Evolutionary conservation across 2,113 vertebrate species (phyloP).

Genomic region (Upupa epops): DNA sequence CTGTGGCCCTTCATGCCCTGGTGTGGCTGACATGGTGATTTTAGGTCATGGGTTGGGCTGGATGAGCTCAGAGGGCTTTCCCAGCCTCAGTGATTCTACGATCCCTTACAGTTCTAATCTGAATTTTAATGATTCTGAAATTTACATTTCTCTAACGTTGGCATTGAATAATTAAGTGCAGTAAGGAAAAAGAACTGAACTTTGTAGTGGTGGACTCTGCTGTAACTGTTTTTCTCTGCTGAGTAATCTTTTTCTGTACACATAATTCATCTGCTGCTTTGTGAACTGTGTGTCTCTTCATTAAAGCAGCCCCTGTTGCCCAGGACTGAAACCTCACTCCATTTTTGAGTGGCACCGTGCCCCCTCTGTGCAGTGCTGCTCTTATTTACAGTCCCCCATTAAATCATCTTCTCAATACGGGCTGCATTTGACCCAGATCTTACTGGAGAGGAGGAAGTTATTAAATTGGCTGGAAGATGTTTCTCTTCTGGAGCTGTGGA

Average conservation of each 20-base stretch:
- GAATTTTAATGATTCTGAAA: not conserved
- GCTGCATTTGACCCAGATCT: not conserved
- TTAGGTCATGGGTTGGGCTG: too few relatives aligned
- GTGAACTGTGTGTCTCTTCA: fast-evolving
- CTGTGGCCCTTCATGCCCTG: too few relatives aligned
- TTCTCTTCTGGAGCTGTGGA: not conserved
- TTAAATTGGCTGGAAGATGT: not conserved
- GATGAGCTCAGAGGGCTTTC: too few relatives aligned
- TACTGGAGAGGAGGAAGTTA: not conserved
- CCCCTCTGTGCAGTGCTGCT: not conserved
- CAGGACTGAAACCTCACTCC: not conserved
- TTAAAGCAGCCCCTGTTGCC: not conserved
- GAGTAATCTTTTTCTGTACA: not conserved
- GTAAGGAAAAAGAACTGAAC: not conserved
- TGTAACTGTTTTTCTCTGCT: not conserved
- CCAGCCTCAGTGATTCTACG: too few relatives aligned
- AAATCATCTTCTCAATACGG: not conserved
- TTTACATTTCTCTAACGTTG: not conserved
- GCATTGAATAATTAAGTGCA: not conserved
- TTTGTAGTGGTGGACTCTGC: not conserved
- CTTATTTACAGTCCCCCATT: not conserved
- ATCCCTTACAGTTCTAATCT: too few relatives aligned
- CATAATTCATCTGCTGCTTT: not conserved
- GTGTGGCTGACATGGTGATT: too few relatives aligned
- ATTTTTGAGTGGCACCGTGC: not conserved